These are phyloP conservation scores for Drosophila aldrichi DNA, from an alignment of 2,888 invertebrate genomes.

Conservation along the genomic window DNA sequence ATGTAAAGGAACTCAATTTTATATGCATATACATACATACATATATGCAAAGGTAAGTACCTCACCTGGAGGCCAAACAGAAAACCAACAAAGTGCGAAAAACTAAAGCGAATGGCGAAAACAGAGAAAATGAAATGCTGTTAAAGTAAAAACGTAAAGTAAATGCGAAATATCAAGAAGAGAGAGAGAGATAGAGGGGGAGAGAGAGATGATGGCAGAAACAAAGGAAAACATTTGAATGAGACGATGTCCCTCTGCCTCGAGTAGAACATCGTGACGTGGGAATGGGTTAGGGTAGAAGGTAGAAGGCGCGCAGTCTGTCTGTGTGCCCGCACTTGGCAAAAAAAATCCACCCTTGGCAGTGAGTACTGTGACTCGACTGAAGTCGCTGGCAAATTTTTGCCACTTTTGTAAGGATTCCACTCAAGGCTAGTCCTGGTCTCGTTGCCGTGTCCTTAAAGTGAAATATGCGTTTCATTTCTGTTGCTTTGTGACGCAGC, in stretches of 20 bases:
- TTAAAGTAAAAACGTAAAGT: slow-evolving; percentile 5
- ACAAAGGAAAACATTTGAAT: slow-evolving; percentile 60
- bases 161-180: slow-evolving; percentile 24
- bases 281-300: slow-evolving; percentile 7
- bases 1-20: slow-evolving; percentile 61
- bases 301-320: slow-evolving; percentile 25
- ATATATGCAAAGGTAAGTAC: slow-evolving; percentile 27
- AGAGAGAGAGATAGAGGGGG: not conserved
- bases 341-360: slow-evolving; percentile 69
- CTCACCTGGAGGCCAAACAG: slow-evolving; percentile 31
- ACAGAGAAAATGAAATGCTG: slow-evolving; percentile 4
- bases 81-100: slow-evolving; percentile 63
- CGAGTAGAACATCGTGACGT: slow-evolving; percentile 8
- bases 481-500: slow-evolving; percentile 48
- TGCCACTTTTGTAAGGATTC: slow-evolving; percentile 79
- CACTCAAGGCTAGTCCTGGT: slow-evolving; percentile 65
- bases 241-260: slow-evolving; percentile 7
- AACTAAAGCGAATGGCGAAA: slow-evolving; percentile 41
- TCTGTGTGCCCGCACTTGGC: slow-evolving; percentile 66
- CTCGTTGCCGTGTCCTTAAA: slow-evolving; percentile 22
- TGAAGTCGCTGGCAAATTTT: slow-evolving; percentile 65
- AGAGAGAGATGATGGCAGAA: slow-evolving; percentile 46
- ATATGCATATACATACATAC: slow-evolving; percentile 18
- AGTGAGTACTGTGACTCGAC: slow-evolving; percentile 16
- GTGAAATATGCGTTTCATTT: slow-evolving; percentile 50